Base-by-base conservation (phyloP, 2,797 vertebrate species). In the Potorous gilbertii region DNA sequence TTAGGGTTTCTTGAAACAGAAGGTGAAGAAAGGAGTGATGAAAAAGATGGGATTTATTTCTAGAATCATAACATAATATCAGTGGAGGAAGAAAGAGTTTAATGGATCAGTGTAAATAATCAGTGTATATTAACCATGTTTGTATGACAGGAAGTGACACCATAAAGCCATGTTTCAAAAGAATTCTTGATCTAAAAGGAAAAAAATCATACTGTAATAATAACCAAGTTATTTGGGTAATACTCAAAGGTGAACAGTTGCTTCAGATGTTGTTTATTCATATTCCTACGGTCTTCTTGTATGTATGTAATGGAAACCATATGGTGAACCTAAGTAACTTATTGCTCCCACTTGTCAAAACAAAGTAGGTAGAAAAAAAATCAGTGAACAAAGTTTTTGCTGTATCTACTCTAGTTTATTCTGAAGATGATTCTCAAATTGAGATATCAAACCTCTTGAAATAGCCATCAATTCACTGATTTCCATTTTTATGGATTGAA, bases 351-450 rank as follows among this genome's bases (percentile, higher is more conserved):
- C 96, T 98, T 98, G 96, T 98, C 98, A 98, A 97, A 98, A 98
- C 97, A 98, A 93, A 97, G 98, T 98, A 94, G 98, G 98, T 97
- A 98, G 97, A 98, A 98, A 98, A 96, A 98, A 98, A 98, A 97
- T 98, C 95, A 98, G 98, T 98, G 97, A 97, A 74, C 56, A 0
- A 96, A 98, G 96, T 97, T 95, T 96, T 98, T 62, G 96, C 56
- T 98, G 81, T 96, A 97, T 98, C 97, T 98, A 96, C 96, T 98
- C 81, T 95, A 59, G 56, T 98, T 98, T 97, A 96, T 97, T 98
- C 0, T 4, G 29, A 93, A 97, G 94, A 57, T 96, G 94, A 96
- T 95, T 90, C 62, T 54, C 55, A 52, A 93, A 24, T 62, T 95
- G 95, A 94, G 97, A 92, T 97, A 40, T 52, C 87, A 96, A 92